Evolutionary conservation across 2,113 vertebrate species (phyloP), one percentile per base, ranked within the genome.

Genomic region (Axis porcinus): DNA sequence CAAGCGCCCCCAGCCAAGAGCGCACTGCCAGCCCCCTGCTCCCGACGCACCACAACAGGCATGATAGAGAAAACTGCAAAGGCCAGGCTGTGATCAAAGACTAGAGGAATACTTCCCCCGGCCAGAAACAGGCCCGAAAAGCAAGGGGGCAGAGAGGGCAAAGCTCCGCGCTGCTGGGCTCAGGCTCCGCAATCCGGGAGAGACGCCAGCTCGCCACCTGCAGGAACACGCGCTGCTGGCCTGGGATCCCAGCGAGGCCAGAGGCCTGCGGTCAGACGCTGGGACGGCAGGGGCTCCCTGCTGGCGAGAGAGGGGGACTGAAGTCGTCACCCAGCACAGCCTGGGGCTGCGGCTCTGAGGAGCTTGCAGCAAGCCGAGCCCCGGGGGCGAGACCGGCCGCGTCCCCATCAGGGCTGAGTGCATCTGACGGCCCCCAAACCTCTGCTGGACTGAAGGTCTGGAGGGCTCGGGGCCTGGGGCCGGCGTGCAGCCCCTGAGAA

Each of bases 301-400:
- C 50, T 36, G 21, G 7, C 33, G 17, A 16, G 36, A 33, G 30
- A 84, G 36, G 17, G 23, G 30, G 36, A 60, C 19, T n/a, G 17
- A 96, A 86, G 16, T 2, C 36, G 6, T 25, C 76, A 90, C 10
- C 57, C 70, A 58, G 83, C 12, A 16, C 52, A 50, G 36, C 19
- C 33, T 79, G 30, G 27, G 16, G 43, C 57, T 87, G 5, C 15
- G 30, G 14, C 55, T 83, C 86, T 58, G 16, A 88, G 76, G 17
- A 47, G 14, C 79, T 52, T 28, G 84, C 25, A 36, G 30, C 30
- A 12, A 89, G n/a, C 23, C 11, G 25, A 27, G 88, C 13, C 7
- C 43, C 2, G 2, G 3, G 14, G 0, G 1, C 14, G 43, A 15
- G 50, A 50, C 28, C 30, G 7, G n/a, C 30, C 19, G 15, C 3